These are phyloP conservation scores for Schizothorax lantsangensis DNA, from an alignment of 2,797 vertebrate species.

Conservation along the genomic window DNA sequence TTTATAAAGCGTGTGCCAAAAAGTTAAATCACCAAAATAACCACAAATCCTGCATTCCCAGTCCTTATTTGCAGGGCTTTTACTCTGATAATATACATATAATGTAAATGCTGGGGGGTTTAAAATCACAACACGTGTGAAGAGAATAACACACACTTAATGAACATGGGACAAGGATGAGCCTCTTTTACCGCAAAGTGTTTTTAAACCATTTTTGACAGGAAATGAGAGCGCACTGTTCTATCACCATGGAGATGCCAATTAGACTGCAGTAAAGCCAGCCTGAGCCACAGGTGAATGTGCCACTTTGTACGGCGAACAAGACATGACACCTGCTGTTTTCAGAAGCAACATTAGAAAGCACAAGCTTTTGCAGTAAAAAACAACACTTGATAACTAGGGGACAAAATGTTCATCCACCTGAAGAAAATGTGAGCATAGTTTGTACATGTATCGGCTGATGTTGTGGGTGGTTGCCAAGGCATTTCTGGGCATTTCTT, in stretches of 20 bases:
- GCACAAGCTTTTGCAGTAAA: not conserved
- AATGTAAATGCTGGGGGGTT: not conserved
- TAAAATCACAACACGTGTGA: not conserved
- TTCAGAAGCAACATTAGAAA: constrained; percentile 11
- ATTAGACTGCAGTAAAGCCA: constrained; percentile 28
- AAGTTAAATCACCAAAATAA: not conserved
- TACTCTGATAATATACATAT: not conserved
- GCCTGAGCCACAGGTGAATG: constrained; percentile 2
- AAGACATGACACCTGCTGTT: constrained; percentile 29
- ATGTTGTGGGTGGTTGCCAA: not conserved
- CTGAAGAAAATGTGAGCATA: not conserved
- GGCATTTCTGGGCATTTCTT: too few relatives aligned
- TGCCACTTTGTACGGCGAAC: not conserved
- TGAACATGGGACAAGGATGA: constrained; percentile 7
- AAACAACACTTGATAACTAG: not conserved
- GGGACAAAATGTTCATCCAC: not conserved
- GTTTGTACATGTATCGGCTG: not conserved
- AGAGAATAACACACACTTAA: not conserved
- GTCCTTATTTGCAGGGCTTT: not conserved
- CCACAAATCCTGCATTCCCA: not conserved
- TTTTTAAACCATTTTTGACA: constrained; percentile 15
- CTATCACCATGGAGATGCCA: constrained; percentile 37
- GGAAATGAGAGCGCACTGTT: not conserved
- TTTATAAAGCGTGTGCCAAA: not conserved
- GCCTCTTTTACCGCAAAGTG: not conserved